Conservation (phyloP, 2,113 vertebrate genomes). For the Lontra canadensis region DNA sequence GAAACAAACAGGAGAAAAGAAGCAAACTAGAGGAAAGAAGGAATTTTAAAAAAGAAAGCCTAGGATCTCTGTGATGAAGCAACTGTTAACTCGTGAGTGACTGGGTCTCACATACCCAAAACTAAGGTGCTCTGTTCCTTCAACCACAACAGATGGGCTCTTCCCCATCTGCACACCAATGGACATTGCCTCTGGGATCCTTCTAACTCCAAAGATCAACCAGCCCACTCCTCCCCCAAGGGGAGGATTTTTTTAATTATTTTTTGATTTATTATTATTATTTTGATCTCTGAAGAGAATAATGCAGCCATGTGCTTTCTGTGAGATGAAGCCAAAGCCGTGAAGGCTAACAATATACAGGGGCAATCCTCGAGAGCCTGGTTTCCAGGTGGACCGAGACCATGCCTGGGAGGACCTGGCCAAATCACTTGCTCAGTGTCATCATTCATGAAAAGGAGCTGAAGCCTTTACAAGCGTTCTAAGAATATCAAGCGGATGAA, state of each 20-base stretch:
- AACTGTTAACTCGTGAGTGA: neutral
- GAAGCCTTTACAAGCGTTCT: neutral
- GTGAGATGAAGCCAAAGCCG: neutral
- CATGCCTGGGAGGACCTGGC: neutral
- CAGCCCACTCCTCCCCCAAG: neutral
- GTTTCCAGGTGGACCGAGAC: neutral
- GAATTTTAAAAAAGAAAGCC: neutral
- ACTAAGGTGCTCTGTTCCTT: neutral
- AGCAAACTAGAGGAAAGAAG: neutral
- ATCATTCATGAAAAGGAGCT: neutral
- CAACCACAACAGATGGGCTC: neutral
- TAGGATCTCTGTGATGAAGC: neutral
- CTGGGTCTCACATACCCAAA: neutral
- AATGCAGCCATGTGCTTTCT: neutral
- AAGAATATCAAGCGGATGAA: neutral
- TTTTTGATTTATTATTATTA: neutral
- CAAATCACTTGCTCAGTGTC: neutral
- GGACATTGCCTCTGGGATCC: too few relatives aligned
- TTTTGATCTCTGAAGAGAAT: neutral
- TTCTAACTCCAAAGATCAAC: neutral
- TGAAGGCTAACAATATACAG: neutral
- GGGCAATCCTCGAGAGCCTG: neutral
- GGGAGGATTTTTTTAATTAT: neutral
- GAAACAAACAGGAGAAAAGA: neutral
- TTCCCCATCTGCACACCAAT: rapidly evolving